These are phyloP conservation scores for Probosciger aterrimus DNA, from an alignment of 2,113 vertebrate species.

Conservation along the genomic window DNA sequence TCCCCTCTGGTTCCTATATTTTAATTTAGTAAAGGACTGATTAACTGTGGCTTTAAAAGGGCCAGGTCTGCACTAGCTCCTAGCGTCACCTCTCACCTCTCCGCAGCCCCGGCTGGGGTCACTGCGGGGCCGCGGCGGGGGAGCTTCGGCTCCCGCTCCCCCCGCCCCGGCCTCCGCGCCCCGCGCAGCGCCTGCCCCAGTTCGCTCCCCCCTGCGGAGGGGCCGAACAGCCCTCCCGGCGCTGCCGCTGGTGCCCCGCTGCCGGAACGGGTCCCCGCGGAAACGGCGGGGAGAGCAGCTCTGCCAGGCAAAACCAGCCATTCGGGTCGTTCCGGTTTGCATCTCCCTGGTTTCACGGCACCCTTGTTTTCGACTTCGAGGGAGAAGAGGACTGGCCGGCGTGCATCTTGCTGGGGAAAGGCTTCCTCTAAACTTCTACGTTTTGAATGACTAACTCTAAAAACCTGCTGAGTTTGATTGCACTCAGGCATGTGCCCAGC, in stretches of 20 bases:
- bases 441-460: constrained; percentile 8
- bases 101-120: constrained; percentile 48
- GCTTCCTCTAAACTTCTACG: constrained; percentile 4
- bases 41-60: constrained; percentile 62
- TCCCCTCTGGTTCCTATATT: constrained; percentile 38
- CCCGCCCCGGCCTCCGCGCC: neutral
- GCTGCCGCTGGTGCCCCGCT: neutral
- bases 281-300: neutral
- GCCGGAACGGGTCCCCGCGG: neutral
- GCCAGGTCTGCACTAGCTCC: constrained; percentile 43
- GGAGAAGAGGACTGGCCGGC: neutral
- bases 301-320: neutral
- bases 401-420: neutral
- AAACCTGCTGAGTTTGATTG: neutral
- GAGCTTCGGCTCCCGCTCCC: neutral
- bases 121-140: constrained; percentile 48
- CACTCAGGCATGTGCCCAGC: neutral
- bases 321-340: neutral
- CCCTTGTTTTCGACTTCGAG: neutral
- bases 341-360: neutral
- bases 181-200: neutral
- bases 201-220: neutral
- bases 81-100: constrained; percentile 61
- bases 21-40: constrained; percentile 61
- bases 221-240: neutral